Conservation (phyloP, 1,140 invertebrate genomes). For the Achroia grisella region DNA sequence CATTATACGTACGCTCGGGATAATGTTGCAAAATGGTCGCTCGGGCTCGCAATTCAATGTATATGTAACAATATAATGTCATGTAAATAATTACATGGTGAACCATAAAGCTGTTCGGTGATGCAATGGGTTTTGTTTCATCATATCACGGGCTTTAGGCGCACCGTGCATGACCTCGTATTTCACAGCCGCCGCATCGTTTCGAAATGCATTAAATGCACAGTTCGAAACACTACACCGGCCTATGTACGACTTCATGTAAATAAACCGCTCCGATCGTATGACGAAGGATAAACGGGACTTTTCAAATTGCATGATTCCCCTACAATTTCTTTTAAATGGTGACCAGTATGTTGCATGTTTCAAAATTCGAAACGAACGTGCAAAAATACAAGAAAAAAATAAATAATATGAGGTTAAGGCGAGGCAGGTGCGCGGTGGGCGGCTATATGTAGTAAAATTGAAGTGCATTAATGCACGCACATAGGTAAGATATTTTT, state of each 20-base stretch:
- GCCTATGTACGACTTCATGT: constrained; percentile 38
- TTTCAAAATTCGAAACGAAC: not conserved
- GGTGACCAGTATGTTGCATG: constrained; percentile 1
- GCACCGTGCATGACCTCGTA: constrained; percentile 58
- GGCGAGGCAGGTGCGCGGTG: constrained; percentile 25
- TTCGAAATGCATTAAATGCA: constrained; percentile 72
- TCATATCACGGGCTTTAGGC: constrained; percentile 54
- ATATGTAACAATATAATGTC: constrained; percentile 48
- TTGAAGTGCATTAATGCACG: constrained; percentile 38
- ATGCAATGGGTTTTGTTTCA: constrained; percentile 68
- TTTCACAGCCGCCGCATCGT: constrained; percentile 62
- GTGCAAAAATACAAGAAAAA: constrained; percentile 9
- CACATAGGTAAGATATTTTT: constrained; percentile 33
- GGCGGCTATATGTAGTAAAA: constrained; percentile 28
- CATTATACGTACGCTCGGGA: constrained; percentile 21
- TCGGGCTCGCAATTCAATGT: constrained; percentile 16
- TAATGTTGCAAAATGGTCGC: constrained; percentile 32
- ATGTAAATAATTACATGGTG: constrained; percentile 60
- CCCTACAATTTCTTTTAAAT: not conserved
- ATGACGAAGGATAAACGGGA: constrained; percentile 13
- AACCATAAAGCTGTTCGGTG: constrained; percentile 57
- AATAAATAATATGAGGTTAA: constrained; percentile 15
- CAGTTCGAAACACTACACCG: constrained; percentile 55
- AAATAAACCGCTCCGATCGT: constrained; percentile 24
- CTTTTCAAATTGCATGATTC: constrained; percentile 19